Conservation (phyloP, 2,888 invertebrate genomes). For the Andrena flavipes region DNA sequence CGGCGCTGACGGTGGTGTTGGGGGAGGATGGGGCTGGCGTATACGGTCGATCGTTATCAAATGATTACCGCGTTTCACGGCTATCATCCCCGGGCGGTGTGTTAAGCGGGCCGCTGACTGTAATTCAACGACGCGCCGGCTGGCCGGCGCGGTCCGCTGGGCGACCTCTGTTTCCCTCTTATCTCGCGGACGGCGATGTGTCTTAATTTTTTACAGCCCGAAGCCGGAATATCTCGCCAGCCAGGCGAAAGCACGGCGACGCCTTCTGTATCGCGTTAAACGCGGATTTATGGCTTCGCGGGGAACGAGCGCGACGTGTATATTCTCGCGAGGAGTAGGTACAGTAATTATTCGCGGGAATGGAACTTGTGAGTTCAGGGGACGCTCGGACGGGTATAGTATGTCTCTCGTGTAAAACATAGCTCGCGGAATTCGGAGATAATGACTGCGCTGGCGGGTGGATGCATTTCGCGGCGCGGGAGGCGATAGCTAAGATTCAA, state of each 20-base stretch:
- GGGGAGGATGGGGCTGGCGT: background rate
- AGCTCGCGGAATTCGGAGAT: too few species aligned
- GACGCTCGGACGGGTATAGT: too few species aligned
- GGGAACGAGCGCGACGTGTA: background rate
- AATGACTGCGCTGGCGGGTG: too few species aligned
- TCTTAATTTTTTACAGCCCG: conserved; percentile 22
- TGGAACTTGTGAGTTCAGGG: background rate
- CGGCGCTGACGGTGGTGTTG: background rate
- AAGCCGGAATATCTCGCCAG: conserved; percentile 12
- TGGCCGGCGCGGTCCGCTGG: background rate
- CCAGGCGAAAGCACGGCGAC: conserved; percentile 7
- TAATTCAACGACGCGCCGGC: background rate
- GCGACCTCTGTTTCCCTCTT: conserved; percentile 7
- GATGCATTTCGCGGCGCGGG: too few species aligned
- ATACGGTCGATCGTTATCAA: conserved; percentile 40
- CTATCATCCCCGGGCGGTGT: background rate
- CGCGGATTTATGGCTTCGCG: conserved; percentile 32
- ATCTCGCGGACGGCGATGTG: conserved; percentile 10
- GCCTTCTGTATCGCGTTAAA: conserved; percentile 46
- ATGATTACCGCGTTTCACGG: conserved; percentile 38
- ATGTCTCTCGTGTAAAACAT: too few species aligned
- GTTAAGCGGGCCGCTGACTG: background rate
- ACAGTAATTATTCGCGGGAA: background rate
- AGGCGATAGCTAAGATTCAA: too few species aligned
- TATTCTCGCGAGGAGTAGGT: background rate